Evolutionary conservation across 2,113 vertebrate species (phyloP).

Genomic region (Pagrus major): DNA sequence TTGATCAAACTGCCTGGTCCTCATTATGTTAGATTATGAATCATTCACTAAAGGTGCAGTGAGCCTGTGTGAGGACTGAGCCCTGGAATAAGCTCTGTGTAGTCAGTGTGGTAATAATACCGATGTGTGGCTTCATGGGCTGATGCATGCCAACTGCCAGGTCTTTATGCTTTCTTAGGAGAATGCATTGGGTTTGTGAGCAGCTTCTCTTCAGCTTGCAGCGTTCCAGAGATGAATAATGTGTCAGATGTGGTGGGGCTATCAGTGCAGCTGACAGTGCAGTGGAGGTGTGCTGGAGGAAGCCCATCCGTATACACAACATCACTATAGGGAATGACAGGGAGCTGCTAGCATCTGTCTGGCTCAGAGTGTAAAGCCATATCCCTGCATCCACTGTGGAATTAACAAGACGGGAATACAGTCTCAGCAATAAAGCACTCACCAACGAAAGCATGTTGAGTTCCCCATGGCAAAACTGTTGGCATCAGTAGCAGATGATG

Average conservation of each 20-base stretch:
- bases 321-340: constrained; percentile 5
- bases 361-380: constrained; percentile 3
- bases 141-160: neutral
- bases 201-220: neutral
- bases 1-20: neutral
- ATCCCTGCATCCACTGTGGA: constrained; percentile 14
- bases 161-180: neutral
- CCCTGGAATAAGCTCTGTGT: neutral
- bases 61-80: neutral
- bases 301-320: neutral
- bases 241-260: neutral
- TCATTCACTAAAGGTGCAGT: neutral
- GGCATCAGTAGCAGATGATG: constrained; percentile 1
- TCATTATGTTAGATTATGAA: neutral
- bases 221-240: neutral
- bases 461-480: constrained; percentile 3
- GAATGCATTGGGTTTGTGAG: neutral
- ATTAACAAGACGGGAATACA: constrained; percentile 5
- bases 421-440: constrained; percentile 5
- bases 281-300: constrained; percentile 15
- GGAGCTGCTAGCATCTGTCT: constrained; percentile 7
- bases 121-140: neutral
- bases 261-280: neutral
- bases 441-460: neutral
- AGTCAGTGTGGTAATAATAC: neutral